Conservation (phyloP, 1,140 invertebrate genomes). For the Yoshiicerus persimilis region DNA sequence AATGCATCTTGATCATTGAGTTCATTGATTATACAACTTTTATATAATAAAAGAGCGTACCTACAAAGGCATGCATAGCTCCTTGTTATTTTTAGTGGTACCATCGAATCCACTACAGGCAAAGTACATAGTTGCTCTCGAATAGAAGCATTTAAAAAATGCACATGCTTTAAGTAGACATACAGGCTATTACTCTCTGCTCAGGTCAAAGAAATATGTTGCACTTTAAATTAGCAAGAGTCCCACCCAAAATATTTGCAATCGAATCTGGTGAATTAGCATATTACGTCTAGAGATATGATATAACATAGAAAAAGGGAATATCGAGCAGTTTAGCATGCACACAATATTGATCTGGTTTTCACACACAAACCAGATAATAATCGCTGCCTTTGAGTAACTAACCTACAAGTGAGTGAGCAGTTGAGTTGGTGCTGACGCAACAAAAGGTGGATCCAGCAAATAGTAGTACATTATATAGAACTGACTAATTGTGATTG, state of each 20-base stretch:
- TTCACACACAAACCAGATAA: not conserved
- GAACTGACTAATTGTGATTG: not conserved
- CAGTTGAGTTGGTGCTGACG: not conserved
- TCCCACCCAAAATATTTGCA: not conserved
- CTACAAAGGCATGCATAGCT: not conserved
- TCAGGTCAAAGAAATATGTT: not conserved
- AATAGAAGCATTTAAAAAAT: not conserved
- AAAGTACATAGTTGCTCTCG: not conserved
- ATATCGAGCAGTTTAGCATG: not conserved
- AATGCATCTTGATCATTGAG: not conserved
- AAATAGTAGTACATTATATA: not conserved
- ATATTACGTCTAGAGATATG: not conserved
- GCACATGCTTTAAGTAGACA: not conserved
- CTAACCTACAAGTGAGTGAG: not conserved
- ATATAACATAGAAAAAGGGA: not conserved
- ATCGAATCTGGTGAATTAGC: not conserved
- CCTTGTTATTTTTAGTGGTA: not conserved
- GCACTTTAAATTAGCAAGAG: not conserved
- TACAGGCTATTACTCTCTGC: not conserved
- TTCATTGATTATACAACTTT: not conserved
- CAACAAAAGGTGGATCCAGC: conserved; percentile 12
- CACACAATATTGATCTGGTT: not conserved
- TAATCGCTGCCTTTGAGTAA: not conserved
- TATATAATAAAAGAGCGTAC: no score
- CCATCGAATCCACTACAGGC: not conserved